phyloP scores from a whole-genome alignment of 1,140 invertebrate species.

The Macrotrachela quadricornifera region DNA sequence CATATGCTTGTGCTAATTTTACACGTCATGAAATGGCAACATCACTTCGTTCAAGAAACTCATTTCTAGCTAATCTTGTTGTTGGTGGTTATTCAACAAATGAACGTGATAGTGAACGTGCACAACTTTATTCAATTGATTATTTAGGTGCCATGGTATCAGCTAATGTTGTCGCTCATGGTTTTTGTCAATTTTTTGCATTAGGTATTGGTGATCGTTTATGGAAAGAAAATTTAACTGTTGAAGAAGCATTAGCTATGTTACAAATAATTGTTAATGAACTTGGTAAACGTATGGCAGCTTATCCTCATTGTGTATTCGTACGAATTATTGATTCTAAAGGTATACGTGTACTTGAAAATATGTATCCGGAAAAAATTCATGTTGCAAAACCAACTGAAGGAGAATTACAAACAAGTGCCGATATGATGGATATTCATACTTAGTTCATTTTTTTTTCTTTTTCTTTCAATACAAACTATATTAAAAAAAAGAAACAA shows the following conservation, averaged over 20 bases:
- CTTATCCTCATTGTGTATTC: no score
- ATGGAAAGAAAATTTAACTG: constrained; percentile 42
- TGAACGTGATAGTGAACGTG: constrained; percentile 30
- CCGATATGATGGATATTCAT: no score
- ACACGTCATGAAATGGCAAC: constrained; percentile 80
- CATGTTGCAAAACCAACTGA: no score
- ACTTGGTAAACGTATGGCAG: constrained; percentile 29
- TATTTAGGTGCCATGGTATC: constrained; percentile 68
- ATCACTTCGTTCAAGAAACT: constrained; percentile 51
- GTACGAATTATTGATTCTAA: no score
- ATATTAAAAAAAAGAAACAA: no score
- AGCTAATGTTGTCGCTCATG: constrained; percentile 73
- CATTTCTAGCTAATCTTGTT: constrained; percentile 2
- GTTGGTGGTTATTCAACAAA: background rate
- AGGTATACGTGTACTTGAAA: no score
- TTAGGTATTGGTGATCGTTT: constrained; percentile 72
- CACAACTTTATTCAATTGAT: constrained; percentile 71
- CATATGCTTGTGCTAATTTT: constrained; percentile 69
- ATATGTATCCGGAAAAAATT: no score
- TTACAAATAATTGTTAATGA: constrained; percentile 69
- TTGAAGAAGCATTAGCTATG: constrained; percentile 59
- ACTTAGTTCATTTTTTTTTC: no score
- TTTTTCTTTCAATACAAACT: no score
- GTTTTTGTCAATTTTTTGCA: constrained; percentile 79
- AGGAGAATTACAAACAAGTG: no score